Conservation (phyloP, 2,797 vertebrate genomes). For the Hippoglossus hippoglossus region DNA sequence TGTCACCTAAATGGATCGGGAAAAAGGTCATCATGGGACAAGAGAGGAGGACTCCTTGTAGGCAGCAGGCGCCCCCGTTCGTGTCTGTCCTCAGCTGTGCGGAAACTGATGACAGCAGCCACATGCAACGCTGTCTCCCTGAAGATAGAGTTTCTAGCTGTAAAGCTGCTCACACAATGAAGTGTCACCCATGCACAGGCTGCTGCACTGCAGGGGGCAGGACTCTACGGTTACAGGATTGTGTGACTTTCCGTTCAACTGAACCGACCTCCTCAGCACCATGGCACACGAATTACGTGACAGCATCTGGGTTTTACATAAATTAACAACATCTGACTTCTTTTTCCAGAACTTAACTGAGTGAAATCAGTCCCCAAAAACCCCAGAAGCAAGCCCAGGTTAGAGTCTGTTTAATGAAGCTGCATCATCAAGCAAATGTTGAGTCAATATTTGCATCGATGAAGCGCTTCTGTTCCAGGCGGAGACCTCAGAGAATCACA, state of each 20-base stretch:
- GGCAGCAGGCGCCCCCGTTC: slow-evolving; percentile 32
- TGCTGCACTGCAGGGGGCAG: slow-evolving; percentile 4
- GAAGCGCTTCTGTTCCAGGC: neutral
- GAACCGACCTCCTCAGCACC: slow-evolving; percentile 5
- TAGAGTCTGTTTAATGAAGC: slow-evolving; percentile 21
- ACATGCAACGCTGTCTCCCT: slow-evolving; percentile 52
- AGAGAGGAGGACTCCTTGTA: slow-evolving; percentile 65
- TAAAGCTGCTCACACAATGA: slow-evolving; percentile 59
- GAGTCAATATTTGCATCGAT: slow-evolving; percentile 27
- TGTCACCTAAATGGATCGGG: slow-evolving; percentile 64
- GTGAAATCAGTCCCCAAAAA: neutral
- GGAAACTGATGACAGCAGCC: slow-evolving; percentile 72
- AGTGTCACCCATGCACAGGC: slow-evolving; percentile 43
- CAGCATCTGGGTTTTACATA: neutral
- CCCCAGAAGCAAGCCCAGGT: neutral
- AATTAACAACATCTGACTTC: no score
- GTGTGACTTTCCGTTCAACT: slow-evolving; percentile 59
- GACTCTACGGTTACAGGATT: slow-evolving; percentile 68
- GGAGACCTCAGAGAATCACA: neutral
- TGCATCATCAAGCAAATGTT: slow-evolving; percentile 19
- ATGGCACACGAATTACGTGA: slow-evolving; percentile 18
- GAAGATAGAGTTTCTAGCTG: slow-evolving; percentile 76
- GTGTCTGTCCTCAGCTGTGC: slow-evolving; percentile 65
- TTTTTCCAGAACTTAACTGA: neutral
- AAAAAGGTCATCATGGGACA: slow-evolving; percentile 68